phyloP scores from a whole-genome alignment of 2,113 vertebrate genomes.

The Rhombomys opimus region DNA sequence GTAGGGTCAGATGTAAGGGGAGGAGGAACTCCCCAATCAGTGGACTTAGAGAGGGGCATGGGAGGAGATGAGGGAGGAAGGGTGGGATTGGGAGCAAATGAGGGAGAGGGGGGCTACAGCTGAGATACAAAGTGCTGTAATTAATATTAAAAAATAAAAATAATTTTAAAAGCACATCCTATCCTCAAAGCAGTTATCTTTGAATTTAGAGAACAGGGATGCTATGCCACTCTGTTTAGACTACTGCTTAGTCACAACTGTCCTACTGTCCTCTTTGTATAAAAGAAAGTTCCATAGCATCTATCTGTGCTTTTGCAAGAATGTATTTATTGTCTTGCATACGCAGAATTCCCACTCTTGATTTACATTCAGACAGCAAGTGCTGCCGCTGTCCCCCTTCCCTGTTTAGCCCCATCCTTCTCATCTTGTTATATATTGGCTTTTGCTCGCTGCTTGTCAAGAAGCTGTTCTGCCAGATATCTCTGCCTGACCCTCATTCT shows the following conservation, averaged over 20 bases:
- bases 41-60: too few relatives aligned
- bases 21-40: too few relatives aligned
- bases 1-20: too few relatives aligned
- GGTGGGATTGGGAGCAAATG: too few relatives aligned
- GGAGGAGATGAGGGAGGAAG: too few relatives aligned
- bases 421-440: background rate
- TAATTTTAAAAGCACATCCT: background rate
- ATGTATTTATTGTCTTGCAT: conserved; percentile 1
- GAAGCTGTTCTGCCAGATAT: background rate
- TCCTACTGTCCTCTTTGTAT: background rate
- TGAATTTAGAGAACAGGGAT: conserved; percentile 49
- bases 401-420: background rate
- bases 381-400: background rate
- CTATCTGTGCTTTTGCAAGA: background rate
- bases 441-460: conserved; percentile 53
- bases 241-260: background rate
- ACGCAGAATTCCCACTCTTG: background rate
- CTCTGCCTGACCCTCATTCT: conserved; percentile 50
- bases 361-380: conserved; percentile 24
- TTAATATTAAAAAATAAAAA: too few relatives aligned
- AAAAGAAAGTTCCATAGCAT: background rate
- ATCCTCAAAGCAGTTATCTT: background rate
- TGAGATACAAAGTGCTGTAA: too few relatives aligned
- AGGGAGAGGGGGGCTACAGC: too few relatives aligned
- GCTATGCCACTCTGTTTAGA: background rate